Percentiles rank a stretch among this genome's conserved stretches.
phyloP scores from a whole-genome alignment of 1,140 invertebrate genomes.

The Lasioglossum albipes region DNA sequence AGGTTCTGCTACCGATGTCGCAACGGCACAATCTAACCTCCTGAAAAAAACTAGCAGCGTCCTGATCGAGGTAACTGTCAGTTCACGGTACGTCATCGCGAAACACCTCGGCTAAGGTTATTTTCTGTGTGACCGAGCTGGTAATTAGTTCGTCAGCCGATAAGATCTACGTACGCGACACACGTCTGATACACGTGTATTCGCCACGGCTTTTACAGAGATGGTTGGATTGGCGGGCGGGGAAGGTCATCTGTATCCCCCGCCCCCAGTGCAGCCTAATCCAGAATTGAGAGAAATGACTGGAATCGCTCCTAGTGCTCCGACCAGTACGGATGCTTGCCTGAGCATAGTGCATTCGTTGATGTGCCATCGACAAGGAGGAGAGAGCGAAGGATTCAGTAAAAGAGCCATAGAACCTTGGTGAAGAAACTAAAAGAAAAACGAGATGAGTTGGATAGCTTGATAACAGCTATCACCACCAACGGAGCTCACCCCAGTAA shows the following conservation, averaged over 20 bases:
- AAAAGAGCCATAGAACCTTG: conserved; percentile 97
- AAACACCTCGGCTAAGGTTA: conserved; percentile 33
- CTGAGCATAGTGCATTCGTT: conserved; percentile 97
- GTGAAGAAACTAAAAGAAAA: conserved; percentile 99
- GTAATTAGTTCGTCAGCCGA: conserved; percentile 22
- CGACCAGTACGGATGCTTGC: conserved; percentile 97
- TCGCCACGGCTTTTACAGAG: conserved; percentile 80
- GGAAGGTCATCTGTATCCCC: conserved; percentile 79
- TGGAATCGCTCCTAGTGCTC: conserved; percentile 85
- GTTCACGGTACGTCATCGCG: conserved; percentile 41
- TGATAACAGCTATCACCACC: conserved; percentile 98
- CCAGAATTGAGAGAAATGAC: conserved; percentile 82
- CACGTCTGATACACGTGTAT: conserved; percentile 38
- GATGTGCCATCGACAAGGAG: conserved; percentile 98
- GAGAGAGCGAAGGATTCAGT: conserved; percentile 96
- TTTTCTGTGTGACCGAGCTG: conserved; percentile 7
- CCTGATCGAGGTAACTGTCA: conserved; percentile 47
- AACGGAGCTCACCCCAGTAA: conserved; percentile 98
- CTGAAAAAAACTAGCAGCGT: conserved; percentile 44
- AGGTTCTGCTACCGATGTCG: conserved; percentile 40
- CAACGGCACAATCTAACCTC: conserved; percentile 42
- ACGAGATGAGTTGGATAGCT: conserved; percentile 97
- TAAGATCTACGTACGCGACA: conserved; percentile 40
- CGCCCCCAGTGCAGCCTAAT: conserved; percentile 79
- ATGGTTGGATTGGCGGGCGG: conserved; percentile 80